These are phyloP conservation scores for Emmelina monodactyla DNA, from an alignment of 2,888 invertebrate genomes.

Conservation along the genomic window DNA sequence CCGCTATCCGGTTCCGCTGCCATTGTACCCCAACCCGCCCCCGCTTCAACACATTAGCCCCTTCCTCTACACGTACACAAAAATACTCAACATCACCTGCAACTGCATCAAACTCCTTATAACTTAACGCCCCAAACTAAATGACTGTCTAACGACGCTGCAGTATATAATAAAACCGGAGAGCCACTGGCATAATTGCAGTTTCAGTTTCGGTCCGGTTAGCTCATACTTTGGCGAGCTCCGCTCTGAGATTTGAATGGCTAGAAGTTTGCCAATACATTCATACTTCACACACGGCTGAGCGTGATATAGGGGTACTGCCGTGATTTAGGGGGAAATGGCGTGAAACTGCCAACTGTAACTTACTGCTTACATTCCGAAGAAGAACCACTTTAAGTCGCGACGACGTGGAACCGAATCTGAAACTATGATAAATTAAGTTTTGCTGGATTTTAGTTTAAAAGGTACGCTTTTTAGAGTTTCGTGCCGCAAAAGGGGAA, in stretches of 20 bases:
- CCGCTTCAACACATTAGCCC: constrained; percentile 48
- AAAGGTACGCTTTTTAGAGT: too few relatives aligned
- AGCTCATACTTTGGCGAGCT: constrained; percentile 15
- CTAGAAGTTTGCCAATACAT: constrained; percentile 17
- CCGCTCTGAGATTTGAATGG: constrained; percentile 11
- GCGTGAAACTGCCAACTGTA: background rate
- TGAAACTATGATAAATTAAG: background rate
- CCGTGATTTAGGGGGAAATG: too few relatives aligned
- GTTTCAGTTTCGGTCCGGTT: constrained; percentile 6
- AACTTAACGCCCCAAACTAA: background rate
- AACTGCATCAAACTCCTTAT: too few relatives aligned
- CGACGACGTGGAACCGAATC: background rate
- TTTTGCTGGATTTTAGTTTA: too few relatives aligned
- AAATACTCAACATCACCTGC: background rate
- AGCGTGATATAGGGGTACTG: constrained; percentile 8
- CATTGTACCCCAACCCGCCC: constrained; percentile 36
- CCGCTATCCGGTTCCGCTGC: constrained; percentile 63
- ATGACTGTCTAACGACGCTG: background rate
- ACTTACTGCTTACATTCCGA: background rate
- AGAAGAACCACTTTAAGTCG: background rate
- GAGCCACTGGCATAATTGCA: constrained; percentile 1
- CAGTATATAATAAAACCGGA: constrained; percentile 1
- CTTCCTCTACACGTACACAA: constrained; percentile 28
- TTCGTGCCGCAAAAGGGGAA: too few relatives aligned
- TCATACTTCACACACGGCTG: constrained; percentile 14